Percentiles rank a stretch among this genome's conserved stretches.
phyloP scores from a whole-genome alignment of 2,113 vertebrate species.

The Malaclemys terrapin region DNA sequence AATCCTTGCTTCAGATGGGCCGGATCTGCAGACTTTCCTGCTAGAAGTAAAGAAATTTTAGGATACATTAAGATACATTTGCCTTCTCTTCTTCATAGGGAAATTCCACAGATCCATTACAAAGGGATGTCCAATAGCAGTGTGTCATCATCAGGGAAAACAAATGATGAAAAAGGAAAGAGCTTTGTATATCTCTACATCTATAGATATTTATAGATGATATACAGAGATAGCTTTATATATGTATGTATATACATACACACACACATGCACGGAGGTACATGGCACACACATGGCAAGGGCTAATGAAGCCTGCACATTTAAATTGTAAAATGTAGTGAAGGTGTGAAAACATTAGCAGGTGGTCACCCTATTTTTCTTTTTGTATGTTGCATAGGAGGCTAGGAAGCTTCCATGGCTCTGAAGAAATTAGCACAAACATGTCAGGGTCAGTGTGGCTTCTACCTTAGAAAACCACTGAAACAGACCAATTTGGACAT shows the following conservation, averaged over 20 bases:
- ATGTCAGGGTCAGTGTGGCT: neutral
- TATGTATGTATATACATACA: too few relatives aligned
- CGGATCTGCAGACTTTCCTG: too few relatives aligned
- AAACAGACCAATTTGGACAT: neutral
- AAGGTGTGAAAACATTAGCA: neutral
- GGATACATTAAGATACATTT: too few relatives aligned
- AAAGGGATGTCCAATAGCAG: neutral
- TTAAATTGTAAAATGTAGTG: neutral
- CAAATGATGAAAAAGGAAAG: neutral
- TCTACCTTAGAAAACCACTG: neutral
- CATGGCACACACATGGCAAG: too few relatives aligned
- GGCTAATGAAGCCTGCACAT: neutral
- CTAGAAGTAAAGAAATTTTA: too few relatives aligned
- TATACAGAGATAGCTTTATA: too few relatives aligned
- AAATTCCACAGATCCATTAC: neutral
- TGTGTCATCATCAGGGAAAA: neutral
- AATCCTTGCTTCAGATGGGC: too few relatives aligned
- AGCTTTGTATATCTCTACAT: too few relatives aligned
- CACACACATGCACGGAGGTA: too few relatives aligned
- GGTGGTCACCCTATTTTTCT: neutral
- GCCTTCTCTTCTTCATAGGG: neutral
- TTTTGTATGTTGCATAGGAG: neutral
- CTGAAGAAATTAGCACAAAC: neutral
- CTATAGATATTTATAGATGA: too few relatives aligned
- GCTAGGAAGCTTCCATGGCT: neutral